Base-by-base conservation (phyloP, 2,113 vertebrate genomes). In the Scolopax mira region DNA sequence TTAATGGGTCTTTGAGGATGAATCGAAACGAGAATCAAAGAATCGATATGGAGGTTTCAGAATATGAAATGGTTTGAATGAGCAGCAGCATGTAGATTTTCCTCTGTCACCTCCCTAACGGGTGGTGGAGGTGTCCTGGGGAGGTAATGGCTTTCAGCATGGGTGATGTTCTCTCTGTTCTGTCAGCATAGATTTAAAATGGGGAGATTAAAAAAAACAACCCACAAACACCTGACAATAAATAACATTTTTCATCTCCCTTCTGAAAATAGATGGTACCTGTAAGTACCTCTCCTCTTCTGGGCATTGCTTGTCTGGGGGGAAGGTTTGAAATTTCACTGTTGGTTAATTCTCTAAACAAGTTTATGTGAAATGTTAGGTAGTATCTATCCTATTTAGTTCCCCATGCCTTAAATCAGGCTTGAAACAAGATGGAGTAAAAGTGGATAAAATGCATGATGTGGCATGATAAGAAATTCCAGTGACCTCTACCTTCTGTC, bases 1-100 rank as follows among this genome's bases (percentile, higher is more conserved):
- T 84, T 92, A 88, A 88, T 74, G 92, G 79, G 37, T 54, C 69
- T 90, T 93, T 89, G 77, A 94, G 51, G 57, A 57, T 93, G 82
- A 77, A 90, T 30, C 18, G 57, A 37, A 78, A n/a, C 39, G 57
- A 69, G 58, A 88, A 78, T 86, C 52, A 31, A 91, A 81, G 67
- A 35, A 58, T 54, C 71, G 16, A 30, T 49, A 8, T 55, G 49
- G 64, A 89, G 60, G 21, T 60, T 88, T 67, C 70, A 35, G 71
- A 60, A 44, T 79, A 35, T 61, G 60, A 55, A 74, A 19, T 37
- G 21, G 18, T 58, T 69, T 35, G 81, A 65, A 39, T 55, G 66
- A 79, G 66, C 66, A 69, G 51, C 51, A 39, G 28, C 28, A 10
- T 44, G 79, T 70, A 51, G 70, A 33, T 81, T 60, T 57, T 84